Evolutionary conservation across 2,888 invertebrate species (phyloP).

Genomic region (Trichogramma evanescens): DNA sequence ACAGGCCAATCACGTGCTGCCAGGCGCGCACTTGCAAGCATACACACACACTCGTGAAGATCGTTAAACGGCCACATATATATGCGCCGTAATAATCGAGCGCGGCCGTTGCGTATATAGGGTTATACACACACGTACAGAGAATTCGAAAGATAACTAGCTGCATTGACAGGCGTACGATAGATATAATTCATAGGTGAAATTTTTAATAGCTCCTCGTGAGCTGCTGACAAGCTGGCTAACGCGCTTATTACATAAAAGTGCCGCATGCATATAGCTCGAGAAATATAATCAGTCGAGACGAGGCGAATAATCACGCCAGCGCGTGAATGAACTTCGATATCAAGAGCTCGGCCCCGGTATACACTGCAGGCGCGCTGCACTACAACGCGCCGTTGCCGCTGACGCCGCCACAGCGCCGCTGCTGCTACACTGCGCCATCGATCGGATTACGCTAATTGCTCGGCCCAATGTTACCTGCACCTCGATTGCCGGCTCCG

Average conservation of each 20-base stretch:
- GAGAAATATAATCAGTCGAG: too few relatives aligned
- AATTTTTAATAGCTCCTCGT: neutral
- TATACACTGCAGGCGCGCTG: too few relatives aligned
- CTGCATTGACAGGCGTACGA: neutral
- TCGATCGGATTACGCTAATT: conserved; percentile 35
- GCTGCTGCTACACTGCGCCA: conserved; percentile 13
- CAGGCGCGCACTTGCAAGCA: neutral
- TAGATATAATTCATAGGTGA: neutral
- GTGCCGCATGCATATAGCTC: too few relatives aligned
- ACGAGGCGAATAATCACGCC: conserved; percentile 9
- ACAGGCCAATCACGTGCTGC: conserved; percentile 10
- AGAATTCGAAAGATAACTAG: conserved; percentile 6
- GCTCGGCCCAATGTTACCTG: conserved; percentile 24
- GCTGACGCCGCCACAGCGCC: neutral
- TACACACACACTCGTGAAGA: neutral
- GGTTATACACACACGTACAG: neutral
- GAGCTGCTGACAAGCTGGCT: neutral
- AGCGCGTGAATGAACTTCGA: conserved; percentile 23
- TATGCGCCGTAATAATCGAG: neutral
- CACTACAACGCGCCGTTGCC: too few relatives aligned
- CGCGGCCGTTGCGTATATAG: neutral
- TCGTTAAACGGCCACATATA: neutral
- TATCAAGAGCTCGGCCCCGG: conserved; percentile 10
- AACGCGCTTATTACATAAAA: neutral
- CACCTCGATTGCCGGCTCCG: conserved; percentile 9